phyloP scores from a whole-genome alignment of 2,888 invertebrate species.

The Nemurella pictetii region DNA sequence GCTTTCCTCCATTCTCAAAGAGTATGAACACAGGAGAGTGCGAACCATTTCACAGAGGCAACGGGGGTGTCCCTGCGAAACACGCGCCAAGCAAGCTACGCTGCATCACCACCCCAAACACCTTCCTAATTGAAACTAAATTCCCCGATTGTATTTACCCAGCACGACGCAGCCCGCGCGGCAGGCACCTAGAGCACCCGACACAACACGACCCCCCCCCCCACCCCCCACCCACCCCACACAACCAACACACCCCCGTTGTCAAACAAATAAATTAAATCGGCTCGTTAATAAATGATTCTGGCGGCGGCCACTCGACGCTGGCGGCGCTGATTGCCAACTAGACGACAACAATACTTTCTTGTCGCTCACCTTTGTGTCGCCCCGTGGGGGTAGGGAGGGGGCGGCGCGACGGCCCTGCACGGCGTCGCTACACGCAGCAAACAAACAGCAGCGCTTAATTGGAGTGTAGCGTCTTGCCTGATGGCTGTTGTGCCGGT shows the following conservation, averaged over 20 bases:
- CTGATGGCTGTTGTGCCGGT: background rate
- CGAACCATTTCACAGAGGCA: no score
- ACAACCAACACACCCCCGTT: background rate
- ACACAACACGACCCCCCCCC: background rate
- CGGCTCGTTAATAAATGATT: constrained; percentile 22
- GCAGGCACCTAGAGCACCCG: background rate
- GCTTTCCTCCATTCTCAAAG: no score
- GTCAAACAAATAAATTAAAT: constrained; percentile 28
- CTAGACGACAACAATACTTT: constrained; percentile 25
- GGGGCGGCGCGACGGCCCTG: no score
- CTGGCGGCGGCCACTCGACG: background rate
- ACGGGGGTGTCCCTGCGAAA: no score
- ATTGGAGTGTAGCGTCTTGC: constrained; percentile 23
- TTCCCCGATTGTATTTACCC: background rate
- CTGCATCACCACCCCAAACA: no score
- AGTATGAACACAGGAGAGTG: no score
- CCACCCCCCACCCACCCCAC: background rate
- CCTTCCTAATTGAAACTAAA: constrained; percentile 3
- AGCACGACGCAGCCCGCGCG: background rate
- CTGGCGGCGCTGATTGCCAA: background rate
- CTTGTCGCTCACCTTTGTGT: constrained; percentile 5
- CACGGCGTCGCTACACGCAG: no score
- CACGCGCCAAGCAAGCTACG: no score
- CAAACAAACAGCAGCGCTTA: constrained; percentile 32
- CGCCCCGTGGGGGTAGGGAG: no score